Percentiles rank a stretch among this genome's conserved stretches.
phyloP scores from a whole-genome alignment of 2,888 invertebrate species.

The Erebia aethiops region DNA sequence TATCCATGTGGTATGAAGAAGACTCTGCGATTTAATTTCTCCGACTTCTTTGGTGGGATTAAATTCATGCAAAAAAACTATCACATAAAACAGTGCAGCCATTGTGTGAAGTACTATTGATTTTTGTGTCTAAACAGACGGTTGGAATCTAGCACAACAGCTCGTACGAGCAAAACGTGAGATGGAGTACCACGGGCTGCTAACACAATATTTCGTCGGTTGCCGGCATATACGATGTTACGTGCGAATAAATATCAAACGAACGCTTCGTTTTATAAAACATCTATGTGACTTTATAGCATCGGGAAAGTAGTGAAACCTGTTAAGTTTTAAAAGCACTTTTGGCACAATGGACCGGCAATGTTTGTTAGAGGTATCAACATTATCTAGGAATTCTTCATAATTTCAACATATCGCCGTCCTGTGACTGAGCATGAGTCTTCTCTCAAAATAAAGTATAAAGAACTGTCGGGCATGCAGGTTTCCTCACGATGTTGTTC shows the following conservation, averaged over 20 bases:
- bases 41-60: neutral
- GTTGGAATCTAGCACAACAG: slow-evolving; percentile 32
- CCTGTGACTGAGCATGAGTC: no score
- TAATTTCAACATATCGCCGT: no score
- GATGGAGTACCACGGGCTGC: slow-evolving; percentile 32
- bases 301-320: neutral
- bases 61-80: neutral
- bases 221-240: slow-evolving; percentile 30
- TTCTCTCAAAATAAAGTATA: no score
- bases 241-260: slow-evolving; percentile 35
- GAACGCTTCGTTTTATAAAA: slow-evolving; percentile 16
- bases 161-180: slow-evolving; percentile 28
- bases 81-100: neutral
- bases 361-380: no score
- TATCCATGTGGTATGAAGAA: no score
- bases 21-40: no score
- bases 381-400: no score
- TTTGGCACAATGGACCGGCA: no score
- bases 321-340: no score
- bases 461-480: no score
- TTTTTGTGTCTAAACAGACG: slow-evolving; percentile 38
- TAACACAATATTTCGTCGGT: slow-evolving; percentile 37
- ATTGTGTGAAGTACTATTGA: slow-evolving; percentile 34
- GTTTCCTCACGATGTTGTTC: no score
- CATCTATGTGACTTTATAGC: slow-evolving; percentile 3